A percentile compares a stretch with the other conserved stretches of the same genome.
phyloP scores from a whole-genome alignment of 2,113 vertebrate genomes.

The Chascanopsetta lugubris region DNA sequence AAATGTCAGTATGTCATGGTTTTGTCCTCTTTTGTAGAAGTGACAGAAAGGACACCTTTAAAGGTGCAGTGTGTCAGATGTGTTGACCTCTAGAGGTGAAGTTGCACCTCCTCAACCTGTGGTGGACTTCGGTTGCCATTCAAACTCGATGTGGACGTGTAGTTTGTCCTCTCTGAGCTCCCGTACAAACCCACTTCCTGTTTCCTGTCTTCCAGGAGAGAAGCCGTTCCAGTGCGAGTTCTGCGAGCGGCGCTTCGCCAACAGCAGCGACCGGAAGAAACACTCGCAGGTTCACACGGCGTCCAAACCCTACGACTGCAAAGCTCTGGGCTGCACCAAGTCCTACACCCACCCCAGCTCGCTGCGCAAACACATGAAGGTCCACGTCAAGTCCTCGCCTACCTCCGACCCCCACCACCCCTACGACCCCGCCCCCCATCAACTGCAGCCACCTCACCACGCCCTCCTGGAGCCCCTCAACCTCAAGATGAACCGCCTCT shows the following conservation, averaged over 20 bases:
- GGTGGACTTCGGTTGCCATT: no score
- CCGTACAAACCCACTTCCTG: no score
- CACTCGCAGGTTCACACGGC: constrained; percentile 96
- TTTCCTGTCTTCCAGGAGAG: constrained; percentile 88
- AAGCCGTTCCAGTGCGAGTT: constrained; percentile 98
- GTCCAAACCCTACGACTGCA: constrained; percentile 97
- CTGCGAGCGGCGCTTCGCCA: constrained; percentile 96
- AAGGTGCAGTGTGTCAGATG: no score
- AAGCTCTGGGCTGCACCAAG: constrained; percentile 94
- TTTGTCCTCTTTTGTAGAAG: no score
- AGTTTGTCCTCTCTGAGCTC: no score
- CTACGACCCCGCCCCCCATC: constrained; percentile 60
- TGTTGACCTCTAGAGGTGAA: no score
- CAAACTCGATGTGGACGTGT: no score
- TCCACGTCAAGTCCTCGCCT: constrained; percentile 93
- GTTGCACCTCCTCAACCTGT: no score
- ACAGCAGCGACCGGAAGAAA: constrained; percentile 96
- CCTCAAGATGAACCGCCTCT: constrained; percentile 72
- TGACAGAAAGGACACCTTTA: no score
- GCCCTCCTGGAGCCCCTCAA: constrained; percentile 70
- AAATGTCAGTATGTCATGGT: no score
- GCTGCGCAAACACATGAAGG: constrained; percentile 95
- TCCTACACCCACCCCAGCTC: constrained; percentile 98
- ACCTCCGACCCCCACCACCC: constrained; percentile 79
- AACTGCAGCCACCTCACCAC: constrained; percentile 57